phyloP scores from a whole-genome alignment of 1,140 invertebrate genomes.

The Pseudobourletiella spinata region DNA sequence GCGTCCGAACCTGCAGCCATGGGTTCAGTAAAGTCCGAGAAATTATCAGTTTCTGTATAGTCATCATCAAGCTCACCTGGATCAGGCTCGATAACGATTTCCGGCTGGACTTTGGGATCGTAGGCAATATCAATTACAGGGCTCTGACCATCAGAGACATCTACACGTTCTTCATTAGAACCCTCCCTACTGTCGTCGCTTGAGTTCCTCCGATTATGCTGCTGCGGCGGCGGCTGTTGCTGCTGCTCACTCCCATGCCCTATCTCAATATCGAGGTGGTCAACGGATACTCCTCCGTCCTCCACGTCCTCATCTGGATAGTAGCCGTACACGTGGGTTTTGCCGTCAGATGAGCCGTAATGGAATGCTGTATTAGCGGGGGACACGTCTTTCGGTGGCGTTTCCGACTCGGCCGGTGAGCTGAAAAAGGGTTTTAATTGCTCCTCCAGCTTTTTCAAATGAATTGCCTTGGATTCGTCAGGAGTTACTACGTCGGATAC shows the following conservation, averaged over 20 bases:
- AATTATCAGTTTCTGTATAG: constrained; percentile 9
- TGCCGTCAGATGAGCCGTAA: constrained; percentile 10
- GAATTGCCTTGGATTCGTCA: not conserved
- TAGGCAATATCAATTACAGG: constrained; percentile 30
- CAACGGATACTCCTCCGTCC: constrained; percentile 7
- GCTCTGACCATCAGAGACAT: constrained; percentile 9
- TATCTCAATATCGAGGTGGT: constrained; percentile 11
- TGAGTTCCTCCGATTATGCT: not conserved
- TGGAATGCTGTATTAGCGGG: constrained; percentile 7
- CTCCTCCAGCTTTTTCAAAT: constrained; percentile 16
- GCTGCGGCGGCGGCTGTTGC: not conserved
- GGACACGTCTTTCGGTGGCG: not conserved
- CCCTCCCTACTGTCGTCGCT: not conserved
- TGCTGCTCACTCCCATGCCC: not conserved
- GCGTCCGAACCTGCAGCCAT: not conserved
- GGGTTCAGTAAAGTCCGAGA: not conserved
- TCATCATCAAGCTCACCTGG: constrained; percentile 3
- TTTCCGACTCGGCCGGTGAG: not conserved
- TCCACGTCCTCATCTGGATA: constrained; percentile 25
- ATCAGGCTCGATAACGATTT: constrained; percentile 28
- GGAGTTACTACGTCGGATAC: not conserved
- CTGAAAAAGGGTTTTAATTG: constrained; percentile 10
- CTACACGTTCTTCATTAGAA: not conserved
- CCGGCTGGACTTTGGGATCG: constrained; percentile 19
- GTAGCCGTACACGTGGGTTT: constrained; percentile 22